Conservation (phyloP, 2,888 invertebrate species). For the Tuberolachnus salignus region DNA sequence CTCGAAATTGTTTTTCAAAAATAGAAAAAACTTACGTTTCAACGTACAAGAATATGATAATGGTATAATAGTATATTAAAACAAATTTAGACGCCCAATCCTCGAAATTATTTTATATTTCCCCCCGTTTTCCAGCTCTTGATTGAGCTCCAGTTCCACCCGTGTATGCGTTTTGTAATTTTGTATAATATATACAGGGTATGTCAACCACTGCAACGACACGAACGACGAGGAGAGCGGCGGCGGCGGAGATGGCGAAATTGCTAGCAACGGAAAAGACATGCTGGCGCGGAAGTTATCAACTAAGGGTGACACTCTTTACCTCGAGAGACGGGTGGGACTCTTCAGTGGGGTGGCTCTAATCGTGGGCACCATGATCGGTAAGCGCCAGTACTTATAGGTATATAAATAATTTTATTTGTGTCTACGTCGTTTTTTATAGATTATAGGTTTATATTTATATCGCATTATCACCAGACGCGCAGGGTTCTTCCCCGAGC, state of each 20-base stretch:
- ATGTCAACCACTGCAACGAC: constrained; percentile 34
- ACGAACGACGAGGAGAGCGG: constrained; percentile 18
- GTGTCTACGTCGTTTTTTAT: too few relatives aligned
- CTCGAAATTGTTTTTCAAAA: too few relatives aligned
- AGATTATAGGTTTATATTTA: too few relatives aligned
- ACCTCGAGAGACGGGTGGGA: constrained; percentile 99
- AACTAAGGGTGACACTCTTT: constrained; percentile 95
- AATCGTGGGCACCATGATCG: constrained; percentile 98
- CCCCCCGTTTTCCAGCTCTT: too few relatives aligned
- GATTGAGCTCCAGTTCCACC: too few relatives aligned
- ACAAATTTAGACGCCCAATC: background rate
- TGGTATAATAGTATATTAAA: background rate
- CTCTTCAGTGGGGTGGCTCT: constrained; percentile 98
- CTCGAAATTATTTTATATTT: background rate
- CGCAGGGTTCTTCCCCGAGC: too few relatives aligned
- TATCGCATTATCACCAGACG: too few relatives aligned
- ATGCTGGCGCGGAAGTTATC: constrained; percentile 88
- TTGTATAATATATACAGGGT: constrained; percentile 13
- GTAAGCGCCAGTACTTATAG: constrained; percentile 63
- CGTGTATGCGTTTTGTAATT: too few relatives aligned
- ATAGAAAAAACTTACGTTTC: too few relatives aligned
- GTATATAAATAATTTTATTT: too few relatives aligned
- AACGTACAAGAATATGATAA: too few relatives aligned
- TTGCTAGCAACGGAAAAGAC: constrained; percentile 62
- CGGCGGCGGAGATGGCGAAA: constrained; percentile 28